Evolutionary conservation across 2,888 invertebrate genomes (phyloP).

Genomic region (Thyatira batis): DNA sequence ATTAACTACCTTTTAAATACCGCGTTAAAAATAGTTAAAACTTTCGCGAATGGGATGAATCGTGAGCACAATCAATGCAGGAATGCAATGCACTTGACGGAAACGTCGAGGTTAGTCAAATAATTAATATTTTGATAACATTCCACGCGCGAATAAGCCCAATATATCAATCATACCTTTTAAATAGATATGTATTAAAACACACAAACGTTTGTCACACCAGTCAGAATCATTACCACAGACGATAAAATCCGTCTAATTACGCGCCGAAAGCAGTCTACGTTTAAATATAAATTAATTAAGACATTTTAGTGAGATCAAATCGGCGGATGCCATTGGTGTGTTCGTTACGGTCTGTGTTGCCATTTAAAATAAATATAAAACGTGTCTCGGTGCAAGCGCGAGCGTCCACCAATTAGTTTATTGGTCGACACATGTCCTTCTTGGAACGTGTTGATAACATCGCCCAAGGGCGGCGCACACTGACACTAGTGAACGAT

Average conservation of each 20-base stretch:
- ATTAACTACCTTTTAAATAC: too few species aligned
- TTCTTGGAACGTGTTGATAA: conserved; percentile 73
- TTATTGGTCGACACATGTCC: conserved; percentile 79
- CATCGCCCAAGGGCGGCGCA: conserved; percentile 45
- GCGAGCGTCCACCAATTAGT: conserved; percentile 77
- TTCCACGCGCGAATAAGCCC: too few species aligned
- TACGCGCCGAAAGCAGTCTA: conserved; percentile 19
- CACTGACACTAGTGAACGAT: conserved; percentile 12
- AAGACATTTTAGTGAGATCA: conserved; percentile 45
- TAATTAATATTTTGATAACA: too few species aligned
- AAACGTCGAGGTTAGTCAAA: too few species aligned
- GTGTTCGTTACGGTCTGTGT: conserved; percentile 19
- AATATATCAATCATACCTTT: too few species aligned
- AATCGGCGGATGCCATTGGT: conserved; percentile 31
- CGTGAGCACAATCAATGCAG: too few species aligned
- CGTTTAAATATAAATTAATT: conserved; percentile 64
- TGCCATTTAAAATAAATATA: conserved; percentile 15
- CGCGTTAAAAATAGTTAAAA: too few species aligned
- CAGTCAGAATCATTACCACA: neutral
- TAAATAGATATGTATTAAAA: too few species aligned
- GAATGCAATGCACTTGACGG: too few species aligned
- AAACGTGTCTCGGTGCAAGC: conserved; percentile 49
- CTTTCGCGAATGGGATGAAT: too few species aligned
- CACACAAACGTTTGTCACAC: too few species aligned
- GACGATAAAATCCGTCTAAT: neutral